phyloP scores from a whole-genome alignment of 2,113 vertebrate species.

The Petroica traversi region DNA sequence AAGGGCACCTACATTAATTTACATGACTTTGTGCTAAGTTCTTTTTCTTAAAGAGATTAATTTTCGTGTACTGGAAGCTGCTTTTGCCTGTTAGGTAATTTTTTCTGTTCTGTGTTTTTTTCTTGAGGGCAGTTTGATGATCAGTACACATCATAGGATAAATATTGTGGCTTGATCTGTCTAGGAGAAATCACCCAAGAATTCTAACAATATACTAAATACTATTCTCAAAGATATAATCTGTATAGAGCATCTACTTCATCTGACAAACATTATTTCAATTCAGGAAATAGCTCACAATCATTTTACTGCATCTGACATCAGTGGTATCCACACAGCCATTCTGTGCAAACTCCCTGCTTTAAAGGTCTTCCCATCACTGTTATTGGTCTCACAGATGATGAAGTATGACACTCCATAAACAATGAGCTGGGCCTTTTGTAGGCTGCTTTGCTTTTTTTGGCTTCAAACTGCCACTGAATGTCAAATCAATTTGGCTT shows the following conservation, averaged over 20 bases:
- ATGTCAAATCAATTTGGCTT: slow-evolving; percentile 94
- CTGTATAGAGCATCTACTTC: slow-evolving; percentile 72
- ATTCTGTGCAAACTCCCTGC: slow-evolving; percentile 77
- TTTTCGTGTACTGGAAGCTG: background rate
- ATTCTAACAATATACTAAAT: slow-evolving; percentile 47
- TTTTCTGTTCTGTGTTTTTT: background rate
- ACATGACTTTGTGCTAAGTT: background rate
- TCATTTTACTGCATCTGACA: slow-evolving; percentile 89
- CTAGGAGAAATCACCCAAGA: slow-evolving; percentile 42
- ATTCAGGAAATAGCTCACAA: slow-evolving; percentile 82
- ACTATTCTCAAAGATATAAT: slow-evolving; percentile 78
- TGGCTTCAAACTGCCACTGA: slow-evolving; percentile 85
- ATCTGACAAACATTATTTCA: slow-evolving; percentile 77
- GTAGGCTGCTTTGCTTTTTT: slow-evolving; percentile 84
- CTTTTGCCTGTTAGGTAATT: slow-evolving; percentile 14
- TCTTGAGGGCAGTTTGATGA: background rate
- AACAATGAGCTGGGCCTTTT: slow-evolving; percentile 93
- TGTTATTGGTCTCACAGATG: slow-evolving; percentile 91
- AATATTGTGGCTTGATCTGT: background rate
- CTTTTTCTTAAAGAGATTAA: background rate
- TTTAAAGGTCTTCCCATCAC: slow-evolving; percentile 89
- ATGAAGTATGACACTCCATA: slow-evolving; percentile 97
- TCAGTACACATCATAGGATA: background rate
- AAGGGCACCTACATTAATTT: slow-evolving; percentile 16
- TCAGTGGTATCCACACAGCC: slow-evolving; percentile 80